A percentile compares a stretch with the other conserved stretches of the same genome.
Conservation (phyloP, 2,113 vertebrate genomes). For the Lynx canadensis region DNA sequence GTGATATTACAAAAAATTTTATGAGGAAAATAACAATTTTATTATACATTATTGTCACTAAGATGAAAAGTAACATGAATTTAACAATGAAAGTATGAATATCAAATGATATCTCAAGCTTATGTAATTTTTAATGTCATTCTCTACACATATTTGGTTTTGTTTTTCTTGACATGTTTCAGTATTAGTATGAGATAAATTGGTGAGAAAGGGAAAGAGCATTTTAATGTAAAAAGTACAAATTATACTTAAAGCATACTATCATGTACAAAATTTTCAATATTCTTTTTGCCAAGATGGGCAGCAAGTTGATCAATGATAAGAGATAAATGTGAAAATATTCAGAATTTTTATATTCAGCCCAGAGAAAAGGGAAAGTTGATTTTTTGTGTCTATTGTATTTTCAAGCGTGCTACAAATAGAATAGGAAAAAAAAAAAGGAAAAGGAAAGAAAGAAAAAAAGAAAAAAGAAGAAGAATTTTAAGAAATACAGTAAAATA, state of each 20-base stretch:
- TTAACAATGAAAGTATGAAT: neutral
- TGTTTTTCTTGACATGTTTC: neutral
- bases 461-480: slow-evolving; percentile 20
- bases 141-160: neutral
- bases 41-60: neutral
- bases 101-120: neutral
- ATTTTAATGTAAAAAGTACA: neutral
- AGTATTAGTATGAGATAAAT: neutral
- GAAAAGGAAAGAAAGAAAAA: neutral
- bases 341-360: slow-evolving; percentile 60
- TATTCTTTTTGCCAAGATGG: slow-evolving; percentile 35
- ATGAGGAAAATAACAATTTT: neutral
- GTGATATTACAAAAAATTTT: neutral
- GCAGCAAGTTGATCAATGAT: slow-evolving; percentile 27
- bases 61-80: neutral
- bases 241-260: neutral
- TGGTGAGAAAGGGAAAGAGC: neutral
- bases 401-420: slow-evolving; percentile 51
- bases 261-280: neutral
- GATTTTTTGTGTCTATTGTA: slow-evolving; percentile 53
- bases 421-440: slow-evolving; percentile 50
- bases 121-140: neutral
- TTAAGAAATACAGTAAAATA: slow-evolving; percentile 63
- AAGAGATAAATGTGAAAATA: slow-evolving; percentile 52
- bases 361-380: slow-evolving; percentile 6